Evolutionary conservation across 1,140 invertebrate species (phyloP), one percentile per base, ranked within the genome.

Genomic region (Pachyrhynchus sulphureomaculatus): DNA sequence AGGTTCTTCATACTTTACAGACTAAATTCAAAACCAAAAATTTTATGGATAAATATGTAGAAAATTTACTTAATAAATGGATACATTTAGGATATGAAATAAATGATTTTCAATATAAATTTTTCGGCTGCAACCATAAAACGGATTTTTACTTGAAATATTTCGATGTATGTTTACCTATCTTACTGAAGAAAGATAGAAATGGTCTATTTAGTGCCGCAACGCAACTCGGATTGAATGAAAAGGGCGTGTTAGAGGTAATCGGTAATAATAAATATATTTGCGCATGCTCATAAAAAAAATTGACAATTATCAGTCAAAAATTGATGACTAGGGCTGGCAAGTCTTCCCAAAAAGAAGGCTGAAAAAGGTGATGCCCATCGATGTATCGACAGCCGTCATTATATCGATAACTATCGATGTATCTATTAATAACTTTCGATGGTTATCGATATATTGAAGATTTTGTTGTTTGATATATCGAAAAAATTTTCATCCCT

Each of bases 41-140:
- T n/a, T 70, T 80, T 10, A 33, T 81, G 2, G 72, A 78, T 24
- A 71, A 74, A 21, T 77, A 79, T 70, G 56, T 80, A 1, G 73
- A 76, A 17, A 54, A 66, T 53, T 48, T 66, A 2, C 67, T 75
- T 1, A 48, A 69, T 15, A 67, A 51, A 2, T 80, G 80, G 61
- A 24, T 64, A 23, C 41, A 51, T 32, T 57, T 60, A 18, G 53
- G 41, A 4, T 60, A 52, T n/a, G 18, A 52, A 24, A 34, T 72
- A 10, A 53, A 66, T 17, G 26, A 64, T 44, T 72, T 72, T 68
- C 79, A 78, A 2, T 78, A 72, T 70, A 62, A 37, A 13, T 56
- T 78, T n/a, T 66, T 75, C 2, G 60, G 67, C 5, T 80, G 72
- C 48, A 15, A 45, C 1, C 69, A 64, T 8, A 68, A 75, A 61